Evolutionary conservation across 2,113 vertebrate species (phyloP).

Genomic region (Vidua chalybeata): DNA sequence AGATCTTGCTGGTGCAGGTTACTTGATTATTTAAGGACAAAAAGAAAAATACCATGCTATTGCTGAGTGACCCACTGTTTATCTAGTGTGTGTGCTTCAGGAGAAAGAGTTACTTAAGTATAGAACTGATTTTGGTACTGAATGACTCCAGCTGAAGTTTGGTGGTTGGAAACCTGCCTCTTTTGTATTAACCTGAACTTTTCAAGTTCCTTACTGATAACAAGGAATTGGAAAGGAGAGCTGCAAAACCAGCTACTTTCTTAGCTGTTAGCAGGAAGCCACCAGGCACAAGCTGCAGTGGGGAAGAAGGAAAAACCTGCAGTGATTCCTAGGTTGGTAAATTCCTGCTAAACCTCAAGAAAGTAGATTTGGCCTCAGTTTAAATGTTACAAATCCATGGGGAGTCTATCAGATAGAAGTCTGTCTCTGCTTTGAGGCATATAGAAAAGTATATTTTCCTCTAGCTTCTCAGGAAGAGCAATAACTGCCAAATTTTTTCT

Average conservation of each 20-base stretch:
- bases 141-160: neutral
- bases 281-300: neutral
- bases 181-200: neutral
- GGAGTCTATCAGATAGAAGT: neutral
- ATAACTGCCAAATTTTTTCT: neutral
- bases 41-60: neutral
- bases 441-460: neutral
- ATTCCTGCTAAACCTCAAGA: neutral
- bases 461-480: neutral
- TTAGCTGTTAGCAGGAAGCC: neutral
- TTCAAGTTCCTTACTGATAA: neutral
- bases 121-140: neutral
- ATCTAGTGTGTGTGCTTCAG: neutral
- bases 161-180: neutral
- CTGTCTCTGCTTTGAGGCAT: neutral
- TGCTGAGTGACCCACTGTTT: rapidly evolving
- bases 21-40: neutral
- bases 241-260: neutral
- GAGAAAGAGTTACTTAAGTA: neutral
- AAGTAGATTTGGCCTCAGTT: neutral
- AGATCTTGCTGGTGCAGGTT: neutral
- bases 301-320: neutral
- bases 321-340: neutral
- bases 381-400: neutral
- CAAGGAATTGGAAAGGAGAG: neutral